phyloP scores from a whole-genome alignment of 2,888 invertebrate genomes.

The Aleiodes leptofemur region DNA sequence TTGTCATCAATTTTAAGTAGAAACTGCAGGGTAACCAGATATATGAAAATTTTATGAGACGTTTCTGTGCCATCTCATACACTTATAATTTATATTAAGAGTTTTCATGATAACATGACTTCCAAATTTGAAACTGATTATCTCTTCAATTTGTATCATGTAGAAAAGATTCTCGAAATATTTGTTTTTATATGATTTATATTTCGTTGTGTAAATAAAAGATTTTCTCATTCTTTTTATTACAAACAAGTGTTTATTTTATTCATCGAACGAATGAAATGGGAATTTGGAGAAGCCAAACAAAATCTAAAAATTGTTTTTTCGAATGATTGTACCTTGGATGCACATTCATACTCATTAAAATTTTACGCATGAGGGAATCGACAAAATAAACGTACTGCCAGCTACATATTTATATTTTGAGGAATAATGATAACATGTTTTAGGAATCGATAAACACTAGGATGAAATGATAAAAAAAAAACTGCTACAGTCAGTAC shows the following conservation, averaged over 20 bases:
- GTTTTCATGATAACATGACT: no score
- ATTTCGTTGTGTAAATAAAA: conserved; percentile 10
- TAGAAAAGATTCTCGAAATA: no score
- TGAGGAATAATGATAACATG: background rate
- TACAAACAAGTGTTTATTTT: background rate
- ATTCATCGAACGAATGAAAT: background rate
- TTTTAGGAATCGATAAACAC: conserved; percentile 3
- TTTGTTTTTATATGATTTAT: no score
- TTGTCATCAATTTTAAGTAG: no score
- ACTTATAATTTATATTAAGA: no score
- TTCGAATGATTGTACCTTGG: background rate
- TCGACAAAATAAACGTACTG: background rate
- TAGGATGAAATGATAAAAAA: no score
- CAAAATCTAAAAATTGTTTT: background rate
- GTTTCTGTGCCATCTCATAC: no score
- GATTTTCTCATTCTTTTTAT: background rate
- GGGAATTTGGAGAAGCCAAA: conserved; percentile 1
- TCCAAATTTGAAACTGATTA: no score
- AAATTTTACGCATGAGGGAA: conserved; percentile 9
- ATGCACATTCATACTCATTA: conserved; percentile 1
- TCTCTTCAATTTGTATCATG: no score
- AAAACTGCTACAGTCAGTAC: no score
- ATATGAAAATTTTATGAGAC: no score
- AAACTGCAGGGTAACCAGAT: no score
- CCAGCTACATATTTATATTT: background rate